Conservation (phyloP, 2,888 invertebrate genomes). For the Caprella mutica region DNA sequence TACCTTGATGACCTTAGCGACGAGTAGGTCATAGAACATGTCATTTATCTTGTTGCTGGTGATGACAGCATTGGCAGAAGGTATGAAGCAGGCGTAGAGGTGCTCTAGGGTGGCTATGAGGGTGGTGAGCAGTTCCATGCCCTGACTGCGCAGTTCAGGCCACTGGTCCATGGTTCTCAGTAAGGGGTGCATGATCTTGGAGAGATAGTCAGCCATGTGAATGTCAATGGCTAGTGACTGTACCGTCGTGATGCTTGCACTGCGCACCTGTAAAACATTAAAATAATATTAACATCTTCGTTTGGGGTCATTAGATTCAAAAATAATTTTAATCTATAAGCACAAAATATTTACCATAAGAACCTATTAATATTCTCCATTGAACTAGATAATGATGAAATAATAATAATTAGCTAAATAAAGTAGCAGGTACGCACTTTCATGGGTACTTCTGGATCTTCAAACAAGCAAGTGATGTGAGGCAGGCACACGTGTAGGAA, state of each 20-base stretch:
- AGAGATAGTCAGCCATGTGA: slow-evolving; percentile 55
- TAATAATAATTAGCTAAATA: too few species aligned
- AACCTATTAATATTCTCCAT: too few species aligned
- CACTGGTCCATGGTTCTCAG: slow-evolving; percentile 73
- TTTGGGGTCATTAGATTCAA: too few species aligned
- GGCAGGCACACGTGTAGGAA: slow-evolving; percentile 91
- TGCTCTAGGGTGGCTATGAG: slow-evolving; percentile 76
- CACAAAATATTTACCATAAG: too few species aligned
- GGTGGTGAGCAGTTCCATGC: slow-evolving; percentile 83
- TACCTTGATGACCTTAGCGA: slow-evolving; percentile 42
- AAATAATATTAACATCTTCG: too few species aligned
- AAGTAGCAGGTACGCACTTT: slow-evolving; percentile 53
- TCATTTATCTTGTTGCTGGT: slow-evolving; percentile 67
- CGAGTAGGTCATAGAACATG: slow-evolving; percentile 62
- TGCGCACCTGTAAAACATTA: slow-evolving; percentile 4
- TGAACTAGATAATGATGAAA: too few species aligned
- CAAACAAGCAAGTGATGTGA: slow-evolving; percentile 83
- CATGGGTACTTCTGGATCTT: slow-evolving; percentile 71
- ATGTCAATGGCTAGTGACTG: slow-evolving; percentile 78
- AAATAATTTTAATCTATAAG: too few species aligned
- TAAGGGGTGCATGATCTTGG: slow-evolving; percentile 80
- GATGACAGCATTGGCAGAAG: slow-evolving; percentile 74
- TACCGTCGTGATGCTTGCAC: slow-evolving; percentile 51
- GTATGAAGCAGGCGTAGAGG: slow-evolving; percentile 84
- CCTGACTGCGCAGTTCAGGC: slow-evolving; percentile 61